Evolutionary conservation across 1,140 invertebrate genomes (phyloP), one percentile per base, ranked within the genome.

Genomic region (Aphaenogaster floridana): DNA sequence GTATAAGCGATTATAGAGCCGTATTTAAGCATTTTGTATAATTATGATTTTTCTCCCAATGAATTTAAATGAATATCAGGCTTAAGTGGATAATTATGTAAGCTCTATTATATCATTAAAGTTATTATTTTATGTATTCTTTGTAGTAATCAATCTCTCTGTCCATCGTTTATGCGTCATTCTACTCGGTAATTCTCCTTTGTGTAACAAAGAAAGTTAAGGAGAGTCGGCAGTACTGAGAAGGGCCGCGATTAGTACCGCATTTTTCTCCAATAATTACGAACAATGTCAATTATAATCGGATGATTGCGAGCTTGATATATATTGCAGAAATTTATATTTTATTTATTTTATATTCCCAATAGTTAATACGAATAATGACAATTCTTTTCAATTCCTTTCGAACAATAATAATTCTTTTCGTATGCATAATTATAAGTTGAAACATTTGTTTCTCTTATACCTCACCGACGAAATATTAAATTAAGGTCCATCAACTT

Each of bases 111-210:
- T 72, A 87, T 48, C 39, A 88, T 88, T 92, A 91, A 89, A 91
- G 76, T 92, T 93, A 28, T 28, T 28, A 90, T 92, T 90, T 93
- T 89, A 13, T 84, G 74, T 92, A 90, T 79, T 90, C 45, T 72
- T 87, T 45, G 39, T 45, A 21, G 7, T 50, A 39, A 34, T 69
- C 71, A 74, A 54, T 61, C 54, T 21, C 21, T 21, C 21, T 9
- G 21, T 50, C 28, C 28, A 28, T 28, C 2, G 2, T 17, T 3
- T 34, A 34, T 57, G 4, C 2, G 59, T 69, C 36, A 59, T 57
- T 88, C 21, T 39, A 54, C 45, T 72, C 61, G 0, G n/a, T 48
- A 45, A 1, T 15, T 39, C 69, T 80, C 34, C 3, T 57, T 50
- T 13, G 48, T 28, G 28, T 28, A 28, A 28, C 28, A 21, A 42